A percentile compares a stretch with the other conserved stretches of the same genome.
These are phyloP conservation scores for Dioctria rufipes DNA, from an alignment of 2,888 invertebrate genomes.

Conservation along the genomic window DNA sequence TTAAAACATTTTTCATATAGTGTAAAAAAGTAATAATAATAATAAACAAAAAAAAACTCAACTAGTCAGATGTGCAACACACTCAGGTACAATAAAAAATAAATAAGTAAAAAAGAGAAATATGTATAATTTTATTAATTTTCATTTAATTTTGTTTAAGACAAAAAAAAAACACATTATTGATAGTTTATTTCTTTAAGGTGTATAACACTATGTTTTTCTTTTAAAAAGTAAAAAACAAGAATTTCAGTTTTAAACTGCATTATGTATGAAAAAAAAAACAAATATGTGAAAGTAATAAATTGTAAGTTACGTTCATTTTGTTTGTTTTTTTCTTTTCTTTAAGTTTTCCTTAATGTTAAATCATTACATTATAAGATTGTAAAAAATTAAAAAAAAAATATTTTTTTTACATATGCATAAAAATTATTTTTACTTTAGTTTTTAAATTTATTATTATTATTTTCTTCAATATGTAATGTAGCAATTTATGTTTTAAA, in stretches of 20 bases:
- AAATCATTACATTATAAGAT: not conserved
- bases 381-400: not conserved
- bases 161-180: not conserved
- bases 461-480: not conserved
- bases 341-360: conserved; percentile 37
- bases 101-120: conserved; percentile 10
- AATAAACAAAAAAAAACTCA: conserved; percentile 47
- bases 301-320: conserved; percentile 43
- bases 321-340: conserved; percentile 28
- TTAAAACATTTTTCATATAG: conserved; percentile 6
- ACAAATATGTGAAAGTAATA: conserved; percentile 15
- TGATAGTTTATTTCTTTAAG: conserved; percentile 25
- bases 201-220: conserved; percentile 41
- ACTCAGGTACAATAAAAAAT: conserved; percentile 53
- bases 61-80: conserved; percentile 56
- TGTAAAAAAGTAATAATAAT: conserved; percentile 25
- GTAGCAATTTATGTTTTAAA: conserved; percentile 36
- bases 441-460: too few species aligned
- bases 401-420: not conserved
- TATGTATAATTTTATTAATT: conserved; percentile 13
- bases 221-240: conserved; percentile 14
- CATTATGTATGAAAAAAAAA: conserved; percentile 5
- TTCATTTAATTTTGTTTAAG: conserved; percentile 16
- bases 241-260: conserved; percentile 48
- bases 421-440: conserved; percentile 20